phyloP scores from a whole-genome alignment of 2,888 invertebrate species.

The Agonum fuliginosum region DNA sequence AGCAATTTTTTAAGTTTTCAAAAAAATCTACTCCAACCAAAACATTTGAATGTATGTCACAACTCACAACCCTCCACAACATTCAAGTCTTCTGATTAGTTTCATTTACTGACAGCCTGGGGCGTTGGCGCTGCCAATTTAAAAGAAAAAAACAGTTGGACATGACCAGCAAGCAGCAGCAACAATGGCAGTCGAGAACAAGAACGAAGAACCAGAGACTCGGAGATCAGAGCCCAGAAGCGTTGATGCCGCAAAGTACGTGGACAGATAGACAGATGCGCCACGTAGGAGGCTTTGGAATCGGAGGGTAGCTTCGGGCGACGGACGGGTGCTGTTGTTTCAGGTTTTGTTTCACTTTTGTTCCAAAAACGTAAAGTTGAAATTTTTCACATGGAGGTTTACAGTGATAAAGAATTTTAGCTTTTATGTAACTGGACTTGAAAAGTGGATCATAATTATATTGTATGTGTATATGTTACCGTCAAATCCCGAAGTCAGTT shows the following conservation, averaged over 20 bases:
- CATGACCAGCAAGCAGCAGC: slow-evolving; percentile 41
- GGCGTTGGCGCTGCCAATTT: slow-evolving; percentile 41
- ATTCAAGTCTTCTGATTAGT: slow-evolving; percentile 49
- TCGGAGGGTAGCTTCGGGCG: background rate
- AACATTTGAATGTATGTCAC: slow-evolving; percentile 48
- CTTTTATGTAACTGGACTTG: too few species aligned
- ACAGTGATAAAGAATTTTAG: background rate
- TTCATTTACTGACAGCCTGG: slow-evolving; percentile 48
- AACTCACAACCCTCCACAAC: background rate
- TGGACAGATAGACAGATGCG: slow-evolving; percentile 48
- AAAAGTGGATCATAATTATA: too few species aligned
- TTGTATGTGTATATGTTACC: too few species aligned
- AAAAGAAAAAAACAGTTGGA: slow-evolving; percentile 53
- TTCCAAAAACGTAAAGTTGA: background rate
- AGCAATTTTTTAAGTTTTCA: too few species aligned
- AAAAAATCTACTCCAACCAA: too few species aligned
- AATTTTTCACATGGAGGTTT: background rate
- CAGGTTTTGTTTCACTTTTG: background rate
- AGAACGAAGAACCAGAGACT: background rate
- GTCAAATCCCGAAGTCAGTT: too few species aligned
- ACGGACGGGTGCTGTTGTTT: slow-evolving; percentile 17
- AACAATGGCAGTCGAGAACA: background rate
- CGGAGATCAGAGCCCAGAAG: slow-evolving; percentile 3
- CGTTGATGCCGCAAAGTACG: slow-evolving; percentile 45
- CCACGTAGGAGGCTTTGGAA: slow-evolving; percentile 15